Conservation (phyloP, 2,888 invertebrate species). For the Crioceris asparagi region DNA sequence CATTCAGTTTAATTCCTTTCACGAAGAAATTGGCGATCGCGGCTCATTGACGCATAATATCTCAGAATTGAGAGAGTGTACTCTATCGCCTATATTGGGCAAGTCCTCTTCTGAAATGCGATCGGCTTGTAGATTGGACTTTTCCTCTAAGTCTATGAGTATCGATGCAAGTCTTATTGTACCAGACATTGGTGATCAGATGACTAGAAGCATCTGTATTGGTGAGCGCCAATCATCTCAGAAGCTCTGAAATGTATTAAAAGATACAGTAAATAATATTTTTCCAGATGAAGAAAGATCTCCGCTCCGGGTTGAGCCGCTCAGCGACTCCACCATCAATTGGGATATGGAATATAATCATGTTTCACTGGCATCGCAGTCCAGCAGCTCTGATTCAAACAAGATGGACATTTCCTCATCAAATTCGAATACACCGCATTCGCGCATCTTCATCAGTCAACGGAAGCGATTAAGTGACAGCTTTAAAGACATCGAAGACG, state of each 20-base stretch:
- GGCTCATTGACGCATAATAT: slow-evolving; percentile 17
- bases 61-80: slow-evolving; percentile 23
- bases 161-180: slow-evolving; percentile 23
- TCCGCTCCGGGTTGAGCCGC: slow-evolving; percentile 9
- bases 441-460: slow-evolving; percentile 32
- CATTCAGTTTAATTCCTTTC: too few species aligned
- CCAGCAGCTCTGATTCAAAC: slow-evolving; percentile 17
- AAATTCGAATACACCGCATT: slow-evolving; percentile 32
- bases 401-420: slow-evolving; percentile 34
- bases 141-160: slow-evolving; percentile 22
- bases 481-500: slow-evolving; percentile 30
- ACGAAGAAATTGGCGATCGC: too few species aligned
- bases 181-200: slow-evolving; percentile 36
- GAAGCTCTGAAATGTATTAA: too few species aligned
- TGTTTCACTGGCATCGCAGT: slow-evolving; percentile 26
- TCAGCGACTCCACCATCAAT: slow-evolving; percentile 28
- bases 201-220: too few species aligned
- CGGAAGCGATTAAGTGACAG: slow-evolving; percentile 37
- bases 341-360: slow-evolving; percentile 37
- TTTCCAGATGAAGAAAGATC: slow-evolving; percentile 8
- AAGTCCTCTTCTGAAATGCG: slow-evolving; percentile 20
- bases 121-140: slow-evolving; percentile 40
- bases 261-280: too few species aligned
- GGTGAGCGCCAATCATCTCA: too few species aligned
- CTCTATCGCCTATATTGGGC: slow-evolving; percentile 26